Base-by-base conservation (phyloP, 2,797 vertebrate genomes). In the Sylvilagus floridanus region DNA sequence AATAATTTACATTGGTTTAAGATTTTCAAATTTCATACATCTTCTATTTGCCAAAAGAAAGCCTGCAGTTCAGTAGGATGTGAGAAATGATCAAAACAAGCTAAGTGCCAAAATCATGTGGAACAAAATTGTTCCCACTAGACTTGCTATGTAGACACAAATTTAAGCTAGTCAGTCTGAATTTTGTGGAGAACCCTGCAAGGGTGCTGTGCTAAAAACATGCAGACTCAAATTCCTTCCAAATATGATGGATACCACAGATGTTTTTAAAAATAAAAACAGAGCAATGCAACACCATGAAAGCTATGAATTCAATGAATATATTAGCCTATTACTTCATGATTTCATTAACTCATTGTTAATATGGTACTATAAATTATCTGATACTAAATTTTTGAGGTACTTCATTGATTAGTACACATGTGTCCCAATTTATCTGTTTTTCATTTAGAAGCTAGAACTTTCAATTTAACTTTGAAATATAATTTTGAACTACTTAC, bases 71-170 rank as follows among this genome's bases (percentile, higher is more conserved):
- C 52, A 68, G 47, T 60, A 7, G n/a, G 14, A 68, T 96, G 28
- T 90, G 75, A 95, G 32, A 83, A 95, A 92, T 7, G 62, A 82
- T 69, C 57, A 91, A 95, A 85, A 62, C 11, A 62, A 57, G 71
- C 26, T 3, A 14, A 88, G 14, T 93, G 26, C 14, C 30, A 76
- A 79, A 5, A 86, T 21, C 65, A 54, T 7, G 72, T 42, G 42
- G 50, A 50, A 89, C 57, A 1, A 85, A 93, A 88, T 81, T 82
- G 9, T 16, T 63, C 1, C 0, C 32, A 60, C 93, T 52, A 32
- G 5, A 50, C 0, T 72, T 2, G 90, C 17, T 77, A 12, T 12
- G 22, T 26, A 89, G 24, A 76, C 21, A 0, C 10, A 37, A 65
- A 84, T 88, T 92, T 92, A 11, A 65, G 21, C 52, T 79, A 8